Base-by-base conservation (phyloP, 2,888 invertebrate genomes). In the Elysia crispata region DNA sequence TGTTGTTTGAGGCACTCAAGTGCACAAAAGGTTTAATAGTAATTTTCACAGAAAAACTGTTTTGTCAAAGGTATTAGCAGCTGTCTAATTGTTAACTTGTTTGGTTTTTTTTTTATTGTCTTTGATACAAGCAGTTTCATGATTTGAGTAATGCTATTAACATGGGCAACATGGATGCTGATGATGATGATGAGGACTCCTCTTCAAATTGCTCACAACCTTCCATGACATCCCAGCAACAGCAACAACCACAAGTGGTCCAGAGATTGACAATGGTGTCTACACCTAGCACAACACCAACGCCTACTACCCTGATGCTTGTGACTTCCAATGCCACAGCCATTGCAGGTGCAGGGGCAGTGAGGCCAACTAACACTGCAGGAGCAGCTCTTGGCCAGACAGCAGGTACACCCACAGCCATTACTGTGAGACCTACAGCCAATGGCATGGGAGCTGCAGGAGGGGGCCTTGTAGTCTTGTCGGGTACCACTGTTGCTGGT, bases 101-200 rank as follows among this genome's bases (percentile, higher is more conserved):
- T n/a, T n/a, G n/a, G n/a, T n/a, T n/a, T n/a, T n/a, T n/a, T n/a
- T n/a, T 41, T 3, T 6, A 41, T 41, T 11, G 41, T 41, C 11
- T 41, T 6, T 11, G 3, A 3, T 41, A 41, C 41, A 41, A 41
- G 64, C 87, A 90, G 90, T 90, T 89, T 78, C 87, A 88, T 80
- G 90, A 90, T 81, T 83, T 90, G 25, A 87, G 89, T 81, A 87
- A 88, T 86, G 89, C 89, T 76, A 86, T 89, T 13, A 86, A 88
- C 76, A 67, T 86, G 60, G 86, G 89, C 77, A 85, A 86, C 33
- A 83, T 88, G 70, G 89, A 89, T 76, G 78, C 86, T 70, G 87
- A 88, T n/a, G 82, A 85, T 73, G 30, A 74, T 81, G 87, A 88
- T 25, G 83, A 85, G 66, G 25, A 74, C 81, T 73, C 73, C 25